These are phyloP conservation scores for Acanthornis magna DNA, from an alignment of 2,797 vertebrate genomes.

Conservation along the genomic window DNA sequence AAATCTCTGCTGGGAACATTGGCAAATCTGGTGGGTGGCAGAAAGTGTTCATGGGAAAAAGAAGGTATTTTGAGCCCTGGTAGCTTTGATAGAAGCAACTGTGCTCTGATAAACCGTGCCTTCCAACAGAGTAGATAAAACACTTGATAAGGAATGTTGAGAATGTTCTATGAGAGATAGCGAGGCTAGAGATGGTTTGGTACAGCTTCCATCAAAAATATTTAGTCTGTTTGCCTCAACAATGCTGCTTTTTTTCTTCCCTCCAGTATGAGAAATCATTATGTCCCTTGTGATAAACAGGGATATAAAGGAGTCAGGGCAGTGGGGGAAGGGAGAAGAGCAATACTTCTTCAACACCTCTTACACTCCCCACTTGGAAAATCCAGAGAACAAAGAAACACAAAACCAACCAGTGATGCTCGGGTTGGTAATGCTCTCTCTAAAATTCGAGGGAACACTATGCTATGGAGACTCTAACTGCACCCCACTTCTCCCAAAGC, in stretches of 20 bases:
- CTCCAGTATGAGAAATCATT: not conserved
- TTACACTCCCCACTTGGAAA: not conserved
- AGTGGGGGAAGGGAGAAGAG: not conserved
- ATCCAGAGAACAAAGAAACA: not conserved
- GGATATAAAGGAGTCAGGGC: not conserved
- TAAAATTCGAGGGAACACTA: not conserved
- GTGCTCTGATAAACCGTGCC: not conserved
- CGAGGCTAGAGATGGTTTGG: not conserved
- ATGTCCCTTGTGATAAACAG: not conserved
- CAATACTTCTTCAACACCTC: not conserved
- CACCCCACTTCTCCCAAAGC: not conserved
- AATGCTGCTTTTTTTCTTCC: not conserved
- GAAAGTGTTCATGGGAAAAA: not conserved
- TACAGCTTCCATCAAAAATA: not conserved
- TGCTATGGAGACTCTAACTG: not conserved
- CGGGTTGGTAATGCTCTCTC: not conserved
- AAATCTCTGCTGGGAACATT: not conserved
- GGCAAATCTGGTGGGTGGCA: constrained; percentile 1
- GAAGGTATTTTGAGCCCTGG: not conserved
- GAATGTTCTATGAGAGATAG: not conserved
- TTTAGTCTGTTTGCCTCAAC: not conserved
- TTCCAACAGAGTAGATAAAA: constrained; percentile 17
- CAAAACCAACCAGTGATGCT: not conserved
- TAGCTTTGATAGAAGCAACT: not conserved
- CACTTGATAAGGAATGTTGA: not conserved